Base-by-base conservation (phyloP, 2,888 invertebrate genomes). In the Salpingus planirostris region DNA sequence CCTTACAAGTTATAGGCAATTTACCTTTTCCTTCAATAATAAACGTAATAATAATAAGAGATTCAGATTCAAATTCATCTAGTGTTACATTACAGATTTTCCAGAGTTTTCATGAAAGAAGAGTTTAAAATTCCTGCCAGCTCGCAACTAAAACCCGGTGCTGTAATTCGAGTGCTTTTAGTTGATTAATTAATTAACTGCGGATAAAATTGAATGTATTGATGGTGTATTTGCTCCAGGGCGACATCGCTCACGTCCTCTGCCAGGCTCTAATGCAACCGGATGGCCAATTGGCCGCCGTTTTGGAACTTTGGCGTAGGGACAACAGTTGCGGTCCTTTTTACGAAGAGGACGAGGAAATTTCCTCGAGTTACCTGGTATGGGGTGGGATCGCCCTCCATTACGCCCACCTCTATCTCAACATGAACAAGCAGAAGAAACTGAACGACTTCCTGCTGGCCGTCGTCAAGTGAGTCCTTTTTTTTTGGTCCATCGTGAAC, bases 401-500 rank as follows among this genome's bases (percentile, higher is more conserved):
- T 52, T 82, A 76, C 51, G 76, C 78, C 15, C 77, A 77, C 44
- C 67, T 83, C 35, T 82, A 77, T 55, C 64, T 76, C 42, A 75
- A 71, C 44, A 80, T 81, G 70, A 74, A 73, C 43, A 76, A 76
- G 50, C 81, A 85, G 56, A 70, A 77, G 36, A 78, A 76, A 47
- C 69, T 86, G 44, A 80, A 83, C 27, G 83, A 82, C 40, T 87
- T 87, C 55, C 69, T 88, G 0, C 64, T 88, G 28, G 77, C 79
- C 29, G 85, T 88, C 18, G 85, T 86, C 27, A 85, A 82, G 86
- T 85, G 67, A 73, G 76, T 69, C 27, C n/a, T 11, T 12, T n/a
- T 11, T 6, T 7, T 11, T 30, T 25, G 10, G 29, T 6, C 18
- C 18, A 7, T 18, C 8, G 8, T 18, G 18, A 18, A 7, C 18